phyloP scores from a whole-genome alignment of 1,140 invertebrate genomes.

The Eufriesea mexicana region DNA sequence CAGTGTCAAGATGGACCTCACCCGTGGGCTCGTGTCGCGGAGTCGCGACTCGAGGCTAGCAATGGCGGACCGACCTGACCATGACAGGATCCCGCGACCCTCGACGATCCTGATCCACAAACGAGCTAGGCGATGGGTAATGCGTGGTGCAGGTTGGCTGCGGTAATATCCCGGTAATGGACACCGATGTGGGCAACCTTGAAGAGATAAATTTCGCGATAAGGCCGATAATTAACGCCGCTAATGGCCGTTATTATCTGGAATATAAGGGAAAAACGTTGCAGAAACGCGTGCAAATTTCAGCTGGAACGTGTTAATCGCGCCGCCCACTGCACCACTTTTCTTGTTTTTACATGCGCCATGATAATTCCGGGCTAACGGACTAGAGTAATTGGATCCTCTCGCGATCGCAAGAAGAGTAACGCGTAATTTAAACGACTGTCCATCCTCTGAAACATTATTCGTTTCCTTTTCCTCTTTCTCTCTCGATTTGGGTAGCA shows the following conservation, averaged over 20 bases:
- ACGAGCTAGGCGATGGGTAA: slow-evolving; percentile 2
- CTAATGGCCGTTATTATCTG: slow-evolving; percentile 41
- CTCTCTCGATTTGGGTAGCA: too few relatives aligned
- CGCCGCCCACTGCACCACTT: neutral
- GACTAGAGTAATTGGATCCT: slow-evolving; percentile 2
- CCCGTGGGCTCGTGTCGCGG: too few relatives aligned
- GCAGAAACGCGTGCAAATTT: slow-evolving; percentile 27
- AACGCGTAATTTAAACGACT: too few relatives aligned
- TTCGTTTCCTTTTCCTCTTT: too few relatives aligned
- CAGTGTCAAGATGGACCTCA: too few relatives aligned
- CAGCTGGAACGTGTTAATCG: slow-evolving; percentile 24
- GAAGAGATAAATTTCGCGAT: slow-evolving; percentile 48
- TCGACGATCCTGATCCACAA: neutral
- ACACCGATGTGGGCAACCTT: slow-evolving; percentile 31
- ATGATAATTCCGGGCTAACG: neutral
- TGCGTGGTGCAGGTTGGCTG: neutral
- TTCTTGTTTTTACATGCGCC: neutral
- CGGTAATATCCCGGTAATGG: slow-evolving; percentile 38
- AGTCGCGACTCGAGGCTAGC: too few relatives aligned
- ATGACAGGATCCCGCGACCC: neutral
- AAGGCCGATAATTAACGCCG: slow-evolving; percentile 44
- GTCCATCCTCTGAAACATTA: too few relatives aligned
- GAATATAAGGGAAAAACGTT: slow-evolving; percentile 36
- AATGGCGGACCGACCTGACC: too few relatives aligned
- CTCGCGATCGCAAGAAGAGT: neutral